Percentiles rank a stretch among this genome's conserved stretches.
These are phyloP conservation scores for Turnix velox DNA, from an alignment of 2,113 vertebrate genomes.

Conservation along the genomic window DNA sequence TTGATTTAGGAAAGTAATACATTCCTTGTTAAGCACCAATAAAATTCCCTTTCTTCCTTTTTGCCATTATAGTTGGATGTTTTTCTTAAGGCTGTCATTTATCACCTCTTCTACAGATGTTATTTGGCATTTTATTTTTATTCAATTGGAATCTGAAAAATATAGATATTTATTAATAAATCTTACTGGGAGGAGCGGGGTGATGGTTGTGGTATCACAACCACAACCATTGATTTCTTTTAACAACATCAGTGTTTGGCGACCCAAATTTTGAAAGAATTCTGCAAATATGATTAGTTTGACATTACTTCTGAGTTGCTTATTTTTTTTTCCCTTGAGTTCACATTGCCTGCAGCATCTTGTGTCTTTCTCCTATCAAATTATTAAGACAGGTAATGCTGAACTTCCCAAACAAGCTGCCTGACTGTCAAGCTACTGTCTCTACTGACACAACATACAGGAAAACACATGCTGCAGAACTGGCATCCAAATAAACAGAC, in stretches of 20 bases:
- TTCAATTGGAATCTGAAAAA: neutral
- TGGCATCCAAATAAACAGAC: neutral
- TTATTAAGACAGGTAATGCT: neutral
- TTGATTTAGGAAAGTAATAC: neutral
- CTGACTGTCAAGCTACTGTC: neutral
- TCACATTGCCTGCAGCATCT: neutral
- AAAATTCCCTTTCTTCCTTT: neutral
- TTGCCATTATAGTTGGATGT: neutral
- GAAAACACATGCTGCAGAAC: neutral
- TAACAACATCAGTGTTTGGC: neutral
- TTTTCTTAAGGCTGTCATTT: neutral
- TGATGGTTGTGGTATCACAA: neutral
- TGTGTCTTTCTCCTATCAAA: neutral
- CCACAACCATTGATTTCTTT: neutral
- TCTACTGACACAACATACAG: neutral
- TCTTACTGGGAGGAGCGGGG: neutral
- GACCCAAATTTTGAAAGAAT: neutral
- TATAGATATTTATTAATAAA: neutral
- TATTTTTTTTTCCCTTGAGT: neutral
- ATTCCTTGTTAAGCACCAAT: neutral
- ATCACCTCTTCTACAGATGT: neutral
- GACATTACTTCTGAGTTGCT: neutral
- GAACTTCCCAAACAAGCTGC: neutral
- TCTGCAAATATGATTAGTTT: neutral
- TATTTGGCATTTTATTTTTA: neutral